Percentiles rank a stretch among this genome's conserved stretches.
Evolutionary conservation across 1,140 invertebrate species (phyloP).

Genomic region (Condylostylus longicornis): DNA sequence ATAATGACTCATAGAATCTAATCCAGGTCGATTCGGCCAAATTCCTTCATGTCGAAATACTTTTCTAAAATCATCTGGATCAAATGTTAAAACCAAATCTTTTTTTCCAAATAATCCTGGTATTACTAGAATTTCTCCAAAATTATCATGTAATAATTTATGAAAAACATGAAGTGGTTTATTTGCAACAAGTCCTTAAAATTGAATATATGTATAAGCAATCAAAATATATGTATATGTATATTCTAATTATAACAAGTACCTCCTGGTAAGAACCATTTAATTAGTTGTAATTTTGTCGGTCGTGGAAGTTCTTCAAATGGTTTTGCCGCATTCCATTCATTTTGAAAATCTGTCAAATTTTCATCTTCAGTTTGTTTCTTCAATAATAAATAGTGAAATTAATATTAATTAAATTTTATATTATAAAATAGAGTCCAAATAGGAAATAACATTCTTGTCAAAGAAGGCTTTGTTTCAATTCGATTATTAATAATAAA

Average conservation of each 20-base stretch:
- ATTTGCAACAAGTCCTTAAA: not conserved
- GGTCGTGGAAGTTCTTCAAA: conserved; percentile 36
- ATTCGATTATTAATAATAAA: no score
- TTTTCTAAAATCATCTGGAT: conserved; percentile 21
- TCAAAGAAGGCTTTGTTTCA: no score
- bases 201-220: not conserved
- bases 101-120: conserved; percentile 17
- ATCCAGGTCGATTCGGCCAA: conserved; percentile 23
- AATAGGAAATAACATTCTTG: no score
- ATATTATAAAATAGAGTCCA: no score
- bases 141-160: conserved; percentile 10
- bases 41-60: conserved; percentile 28
- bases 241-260: not conserved
- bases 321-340: conserved; percentile 20
- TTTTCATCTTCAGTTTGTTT: no score
- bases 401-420: no score
- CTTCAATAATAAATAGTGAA: no score
- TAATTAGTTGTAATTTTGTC: not conserved
- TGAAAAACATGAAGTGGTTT: not conserved
- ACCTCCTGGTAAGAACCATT: not conserved
- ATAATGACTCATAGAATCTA: conserved; percentile 25
- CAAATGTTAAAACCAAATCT: conserved; percentile 19
- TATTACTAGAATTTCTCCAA: conserved; percentile 19
- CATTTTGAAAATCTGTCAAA: no score
- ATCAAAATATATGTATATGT: not conserved